Conservation (phyloP, 2,888 invertebrate genomes). For the Atethmia centrago region DNA sequence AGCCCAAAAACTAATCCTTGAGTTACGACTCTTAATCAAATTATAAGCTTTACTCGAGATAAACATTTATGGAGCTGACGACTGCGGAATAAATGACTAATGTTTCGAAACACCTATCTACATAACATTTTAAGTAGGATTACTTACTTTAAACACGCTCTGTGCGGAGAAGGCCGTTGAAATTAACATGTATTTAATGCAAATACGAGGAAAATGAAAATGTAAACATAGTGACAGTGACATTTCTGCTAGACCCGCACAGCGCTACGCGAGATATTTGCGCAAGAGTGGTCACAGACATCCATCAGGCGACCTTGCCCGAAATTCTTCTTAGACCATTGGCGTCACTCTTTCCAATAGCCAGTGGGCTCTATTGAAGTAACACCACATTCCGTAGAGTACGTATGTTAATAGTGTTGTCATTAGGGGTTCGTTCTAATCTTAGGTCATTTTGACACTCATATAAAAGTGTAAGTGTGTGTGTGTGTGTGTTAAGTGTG, state of each 20-base stretch:
- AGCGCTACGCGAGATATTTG: constrained; percentile 70
- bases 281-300: constrained; percentile 81
- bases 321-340: constrained; percentile 80
- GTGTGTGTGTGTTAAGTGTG: too few species aligned
- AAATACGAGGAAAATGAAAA: constrained; percentile 82
- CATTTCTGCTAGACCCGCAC: constrained; percentile 53
- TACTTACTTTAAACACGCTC: constrained; percentile 60
- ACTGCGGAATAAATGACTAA: constrained; percentile 59
- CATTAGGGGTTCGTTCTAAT: neutral
- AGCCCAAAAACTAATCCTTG: constrained; percentile 22
- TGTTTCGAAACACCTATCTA: constrained; percentile 53
- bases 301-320: constrained; percentile 87
- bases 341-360: constrained; percentile 68
- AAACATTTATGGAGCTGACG: constrained; percentile 61
- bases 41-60: constrained; percentile 54
- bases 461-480: too few species aligned
- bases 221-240: constrained; percentile 75
- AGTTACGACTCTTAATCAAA: constrained; percentile 35
- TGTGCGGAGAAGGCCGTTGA: constrained; percentile 75
- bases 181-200: constrained; percentile 79
- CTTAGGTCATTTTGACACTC: neutral
- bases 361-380: constrained; percentile 48
- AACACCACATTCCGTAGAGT: constrained; percentile 54
- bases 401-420: neutral
- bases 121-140: constrained; percentile 55